Evolutionary conservation across 2,797 vertebrate genomes (phyloP).

Genomic region (Platyrinchus mystaceus): DNA sequence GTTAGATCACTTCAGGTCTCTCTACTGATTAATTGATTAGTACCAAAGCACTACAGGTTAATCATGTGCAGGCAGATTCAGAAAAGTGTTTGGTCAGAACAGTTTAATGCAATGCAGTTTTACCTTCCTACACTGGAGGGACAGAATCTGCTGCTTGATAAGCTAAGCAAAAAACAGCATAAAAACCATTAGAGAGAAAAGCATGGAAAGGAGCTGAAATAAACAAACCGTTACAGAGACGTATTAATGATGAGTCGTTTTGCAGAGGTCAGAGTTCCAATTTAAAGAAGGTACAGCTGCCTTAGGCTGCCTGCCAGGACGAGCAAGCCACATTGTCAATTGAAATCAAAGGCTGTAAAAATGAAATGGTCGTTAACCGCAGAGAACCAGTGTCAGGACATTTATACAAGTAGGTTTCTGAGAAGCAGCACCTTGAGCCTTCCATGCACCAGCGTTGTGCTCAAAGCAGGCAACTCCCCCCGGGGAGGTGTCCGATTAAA

Average conservation of each 20-base stretch:
- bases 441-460: constrained; percentile 9
- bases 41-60: constrained; percentile 47
- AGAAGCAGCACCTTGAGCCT: constrained; percentile 41
- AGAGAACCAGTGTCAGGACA: background rate
- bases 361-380: constrained; percentile 57
- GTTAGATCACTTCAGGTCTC: constrained; percentile 45
- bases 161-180: constrained; percentile 89
- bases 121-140: constrained; percentile 82
- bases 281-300: constrained; percentile 76
- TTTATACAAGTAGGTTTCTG: background rate
- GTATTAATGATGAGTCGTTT: constrained; percentile 67
- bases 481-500: background rate
- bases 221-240: constrained; percentile 49
- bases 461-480: constrained; percentile 15
- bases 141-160: constrained; percentile 78
- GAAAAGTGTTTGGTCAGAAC: constrained; percentile 59
- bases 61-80: constrained; percentile 14
- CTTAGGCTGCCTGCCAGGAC: constrained; percentile 49
- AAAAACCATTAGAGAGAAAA: constrained; percentile 81
- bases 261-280: constrained; percentile 68
- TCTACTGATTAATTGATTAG: constrained; percentile 42
- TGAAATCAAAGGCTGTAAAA: constrained; percentile 63
- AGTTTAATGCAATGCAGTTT: constrained; percentile 65
- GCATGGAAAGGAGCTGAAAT: constrained; percentile 66
- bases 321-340: constrained; percentile 57